These are phyloP conservation scores for Habroteleia sp. DNA, from an alignment of 2,888 invertebrate species.

Conservation along the genomic window DNA sequence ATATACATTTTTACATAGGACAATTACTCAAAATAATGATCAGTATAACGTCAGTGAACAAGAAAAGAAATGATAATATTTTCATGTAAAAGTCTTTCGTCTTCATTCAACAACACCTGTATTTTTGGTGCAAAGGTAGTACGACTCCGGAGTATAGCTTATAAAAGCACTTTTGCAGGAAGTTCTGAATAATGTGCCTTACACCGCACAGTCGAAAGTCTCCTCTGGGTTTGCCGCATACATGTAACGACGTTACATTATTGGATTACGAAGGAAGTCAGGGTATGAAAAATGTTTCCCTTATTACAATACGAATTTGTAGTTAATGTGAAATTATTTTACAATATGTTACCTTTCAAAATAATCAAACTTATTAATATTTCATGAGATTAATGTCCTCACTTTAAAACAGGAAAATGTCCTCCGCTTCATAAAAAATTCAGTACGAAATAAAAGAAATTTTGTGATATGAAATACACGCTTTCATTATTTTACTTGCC, in stretches of 20 bases:
- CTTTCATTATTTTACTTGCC: no score
- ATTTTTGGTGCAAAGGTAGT: conserved; percentile 22
- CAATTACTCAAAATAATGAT: no score
- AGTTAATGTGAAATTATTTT: background rate
- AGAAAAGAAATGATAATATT: no score
- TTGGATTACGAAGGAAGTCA: conserved; percentile 21
- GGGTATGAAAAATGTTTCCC: background rate
- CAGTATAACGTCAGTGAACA: no score
- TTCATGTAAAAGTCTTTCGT: no score
- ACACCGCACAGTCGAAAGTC: conserved; percentile 11
- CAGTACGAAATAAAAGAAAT: no score
- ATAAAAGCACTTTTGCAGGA: conserved; percentile 22
- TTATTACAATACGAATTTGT: background rate
- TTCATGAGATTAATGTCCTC: no score
- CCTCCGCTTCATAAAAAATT: no score
- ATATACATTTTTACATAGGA: no score
- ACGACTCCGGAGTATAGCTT: conserved; percentile 17
- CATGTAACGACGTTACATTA: conserved; percentile 15
- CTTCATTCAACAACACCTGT: conserved; percentile 27
- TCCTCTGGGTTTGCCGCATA: conserved; percentile 16
- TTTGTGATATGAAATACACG: no score
- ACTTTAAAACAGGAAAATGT: no score
- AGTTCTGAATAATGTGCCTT: conserved; percentile 36
- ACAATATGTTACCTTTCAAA: background rate
- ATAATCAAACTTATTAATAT: no score